Conservation (phyloP, 2,113 vertebrate genomes). For the Oryzias javanicus region DNA sequence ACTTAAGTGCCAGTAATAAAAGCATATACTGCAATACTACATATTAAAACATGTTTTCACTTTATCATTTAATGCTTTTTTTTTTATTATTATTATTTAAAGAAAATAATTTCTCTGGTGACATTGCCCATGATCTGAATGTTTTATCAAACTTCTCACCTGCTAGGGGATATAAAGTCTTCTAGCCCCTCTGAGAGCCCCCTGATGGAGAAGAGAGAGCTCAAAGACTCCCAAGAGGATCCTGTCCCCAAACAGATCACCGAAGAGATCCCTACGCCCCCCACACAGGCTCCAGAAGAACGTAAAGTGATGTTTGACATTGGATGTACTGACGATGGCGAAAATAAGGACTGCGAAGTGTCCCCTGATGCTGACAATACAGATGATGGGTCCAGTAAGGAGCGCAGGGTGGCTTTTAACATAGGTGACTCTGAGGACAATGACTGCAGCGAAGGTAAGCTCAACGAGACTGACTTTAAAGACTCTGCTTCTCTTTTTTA, state of each 20-base stretch:
- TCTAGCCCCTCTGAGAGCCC: conserved; percentile 90
- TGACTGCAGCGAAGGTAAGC: conserved; percentile 54
- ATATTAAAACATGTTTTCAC: too few species aligned
- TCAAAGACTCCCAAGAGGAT: conserved; percentile 71
- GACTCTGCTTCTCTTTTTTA: too few species aligned
- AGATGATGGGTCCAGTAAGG: conserved; percentile 49
- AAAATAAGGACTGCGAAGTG: conserved; percentile 45
- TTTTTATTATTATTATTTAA: too few species aligned
- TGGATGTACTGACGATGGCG: conserved; percentile 84
- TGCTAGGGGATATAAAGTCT: conserved; percentile 85
- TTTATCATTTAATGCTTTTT: too few species aligned
- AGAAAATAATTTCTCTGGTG: too few species aligned
- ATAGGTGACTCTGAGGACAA: conserved; percentile 65
- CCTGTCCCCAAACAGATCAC: conserved; percentile 82
- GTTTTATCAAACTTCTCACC: conserved; percentile 4
- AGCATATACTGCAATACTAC: too few species aligned
- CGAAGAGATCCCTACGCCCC: conserved; percentile 56
- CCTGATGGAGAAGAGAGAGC: conserved; percentile 88
- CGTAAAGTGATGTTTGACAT: conserved; percentile 87
- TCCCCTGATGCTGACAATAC: too few species aligned
- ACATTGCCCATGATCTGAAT: too few species aligned
- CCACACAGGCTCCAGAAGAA: conserved; percentile 71
- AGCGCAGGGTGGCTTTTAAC: conserved; percentile 69
- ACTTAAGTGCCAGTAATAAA: too few species aligned
- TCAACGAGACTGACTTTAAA: background rate